Percentiles rank a stretch among this genome's conserved stretches.
These are phyloP conservation scores for Clunio marinus DNA, from an alignment of 2,888 invertebrate genomes.

Conservation along the genomic window DNA sequence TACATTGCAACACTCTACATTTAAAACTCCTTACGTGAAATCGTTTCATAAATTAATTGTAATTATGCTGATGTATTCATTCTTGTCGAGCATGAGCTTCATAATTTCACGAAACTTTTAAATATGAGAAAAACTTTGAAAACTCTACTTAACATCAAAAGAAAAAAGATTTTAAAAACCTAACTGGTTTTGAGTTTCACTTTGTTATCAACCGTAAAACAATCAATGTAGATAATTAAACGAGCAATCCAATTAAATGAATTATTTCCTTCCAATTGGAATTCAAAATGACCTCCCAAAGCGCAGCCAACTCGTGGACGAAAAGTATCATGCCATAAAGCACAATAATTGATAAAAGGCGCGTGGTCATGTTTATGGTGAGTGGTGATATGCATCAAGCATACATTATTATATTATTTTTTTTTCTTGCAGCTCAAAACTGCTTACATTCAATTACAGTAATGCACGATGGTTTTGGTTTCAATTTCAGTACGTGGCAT, in stretches of 20 bases:
- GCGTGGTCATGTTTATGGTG: slow-evolving; percentile 37
- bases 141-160: neutral
- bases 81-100: slow-evolving; percentile 25
- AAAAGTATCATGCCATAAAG: slow-evolving; percentile 7
- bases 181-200: slow-evolving; percentile 25
- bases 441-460: slow-evolving; percentile 30
- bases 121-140: slow-evolving; percentile 30
- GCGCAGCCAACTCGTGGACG: neutral
- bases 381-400: slow-evolving; percentile 34
- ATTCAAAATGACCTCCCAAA: neutral
- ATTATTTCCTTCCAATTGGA: neutral
- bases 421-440: neutral
- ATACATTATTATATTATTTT: slow-evolving; percentile 20
- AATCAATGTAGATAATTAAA: too few relatives aligned
- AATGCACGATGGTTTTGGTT: too few relatives aligned
- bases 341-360: slow-evolving; percentile 33
- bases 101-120: too few relatives aligned
- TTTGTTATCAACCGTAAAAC: too few relatives aligned
- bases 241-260: too few relatives aligned
- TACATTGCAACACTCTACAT: slow-evolving; percentile 23
- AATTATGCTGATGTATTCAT: slow-evolving; percentile 39
- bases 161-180: neutral
- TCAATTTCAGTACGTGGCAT: slow-evolving; percentile 1
- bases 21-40: slow-evolving; percentile 24
- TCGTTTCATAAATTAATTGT: slow-evolving; percentile 37